These are phyloP conservation scores for Xiphydria camelus DNA, from an alignment of 2,888 invertebrate genomes.

Conservation along the genomic window DNA sequence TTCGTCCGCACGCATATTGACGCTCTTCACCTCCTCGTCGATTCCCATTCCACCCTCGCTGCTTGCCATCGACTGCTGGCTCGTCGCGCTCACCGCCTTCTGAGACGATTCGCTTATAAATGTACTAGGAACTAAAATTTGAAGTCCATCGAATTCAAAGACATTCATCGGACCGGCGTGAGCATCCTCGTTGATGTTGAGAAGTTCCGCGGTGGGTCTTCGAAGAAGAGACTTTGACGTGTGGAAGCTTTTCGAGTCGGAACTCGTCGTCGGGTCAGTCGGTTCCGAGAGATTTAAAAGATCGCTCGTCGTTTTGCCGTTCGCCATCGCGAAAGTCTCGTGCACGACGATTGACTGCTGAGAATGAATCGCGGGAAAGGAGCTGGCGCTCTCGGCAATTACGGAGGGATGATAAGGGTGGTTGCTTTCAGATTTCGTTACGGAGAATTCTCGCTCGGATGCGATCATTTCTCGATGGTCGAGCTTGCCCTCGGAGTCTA, in stretches of 20 bases:
- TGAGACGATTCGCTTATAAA: constrained; percentile 56
- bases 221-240: constrained; percentile 41
- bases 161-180: constrained; percentile 57
- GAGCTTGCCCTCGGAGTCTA: constrained; percentile 28
- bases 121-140: constrained; percentile 55
- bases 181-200: constrained; percentile 54
- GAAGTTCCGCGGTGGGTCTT: constrained; percentile 48
- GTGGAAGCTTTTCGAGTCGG: constrained; percentile 46
- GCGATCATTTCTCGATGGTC: constrained; percentile 18
- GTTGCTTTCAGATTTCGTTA: constrained; percentile 11
- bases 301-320: constrained; percentile 28
- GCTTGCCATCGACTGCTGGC: constrained; percentile 54
- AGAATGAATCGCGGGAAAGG: constrained; percentile 38
- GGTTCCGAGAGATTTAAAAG: constrained; percentile 40
- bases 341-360: constrained; percentile 37
- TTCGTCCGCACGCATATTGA: constrained; percentile 83
- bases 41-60: constrained; percentile 52
- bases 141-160: constrained; percentile 61
- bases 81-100: constrained; percentile 54
- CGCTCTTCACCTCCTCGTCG: constrained; percentile 57
- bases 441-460: constrained; percentile 10
- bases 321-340: constrained; percentile 33
- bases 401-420: constrained; percentile 39
- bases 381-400: constrained; percentile 41
- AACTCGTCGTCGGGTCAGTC: constrained; percentile 43